Percentiles rank a stretch among this genome's conserved stretches.
Evolutionary conservation across 2,888 invertebrate species (phyloP).

Genomic region (Trachelus stipa): DNA sequence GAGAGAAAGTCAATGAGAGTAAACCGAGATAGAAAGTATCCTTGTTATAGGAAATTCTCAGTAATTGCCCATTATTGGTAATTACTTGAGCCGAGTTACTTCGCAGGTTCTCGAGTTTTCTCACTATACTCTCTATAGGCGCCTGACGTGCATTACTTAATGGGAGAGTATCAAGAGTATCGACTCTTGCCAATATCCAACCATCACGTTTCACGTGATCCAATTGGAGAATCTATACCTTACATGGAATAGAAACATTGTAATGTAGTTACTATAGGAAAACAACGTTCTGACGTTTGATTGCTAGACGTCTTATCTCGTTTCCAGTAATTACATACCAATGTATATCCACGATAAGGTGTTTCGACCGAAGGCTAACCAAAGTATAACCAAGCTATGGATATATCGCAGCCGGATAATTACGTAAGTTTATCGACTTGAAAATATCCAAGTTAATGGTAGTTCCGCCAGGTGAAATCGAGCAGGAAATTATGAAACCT

Average conservation of each 20-base stretch:
- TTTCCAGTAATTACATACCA: background rate
- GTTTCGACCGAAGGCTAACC: background rate
- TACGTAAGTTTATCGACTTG: background rate
- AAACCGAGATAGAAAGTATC: background rate
- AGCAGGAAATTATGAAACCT: conserved; percentile 46
- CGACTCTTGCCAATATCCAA: background rate
- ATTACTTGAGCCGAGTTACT: conserved; percentile 22
- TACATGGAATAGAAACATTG: background rate
- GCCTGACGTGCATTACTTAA: background rate
- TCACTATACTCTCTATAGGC: background rate
- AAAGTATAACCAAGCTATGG: background rate
- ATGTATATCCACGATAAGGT: background rate
- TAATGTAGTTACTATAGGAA: background rate
- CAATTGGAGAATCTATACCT: background rate
- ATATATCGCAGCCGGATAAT: background rate
- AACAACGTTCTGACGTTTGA: background rate
- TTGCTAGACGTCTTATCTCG: background rate
- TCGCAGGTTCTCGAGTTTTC: conserved; percentile 4
- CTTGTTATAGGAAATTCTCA: conserved; percentile 3
- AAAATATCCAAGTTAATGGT: background rate
- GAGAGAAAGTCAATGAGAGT: background rate
- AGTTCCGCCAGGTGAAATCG: background rate
- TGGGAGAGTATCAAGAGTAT: background rate
- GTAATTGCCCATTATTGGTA: conserved; percentile 25
- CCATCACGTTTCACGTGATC: background rate